phyloP scores from a whole-genome alignment of 92 coral and sea anemone genomes.

The Actinostola sp. region DNA sequence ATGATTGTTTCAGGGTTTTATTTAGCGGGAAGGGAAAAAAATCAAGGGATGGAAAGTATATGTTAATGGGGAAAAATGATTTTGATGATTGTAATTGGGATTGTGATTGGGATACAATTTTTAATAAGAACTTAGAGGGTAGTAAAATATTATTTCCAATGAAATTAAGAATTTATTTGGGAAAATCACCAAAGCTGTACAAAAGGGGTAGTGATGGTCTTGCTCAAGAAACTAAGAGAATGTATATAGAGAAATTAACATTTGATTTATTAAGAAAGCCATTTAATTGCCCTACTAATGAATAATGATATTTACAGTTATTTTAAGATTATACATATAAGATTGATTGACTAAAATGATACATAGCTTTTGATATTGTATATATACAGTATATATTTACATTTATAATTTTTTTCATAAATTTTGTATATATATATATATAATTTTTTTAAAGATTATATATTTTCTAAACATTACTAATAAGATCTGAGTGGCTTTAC shows the following conservation, averaged over 20 bases:
- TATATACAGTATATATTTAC: too few species aligned
- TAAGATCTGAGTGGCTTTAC: too few species aligned
- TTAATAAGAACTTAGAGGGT: slow-evolving; percentile 71
- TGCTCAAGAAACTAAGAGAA: slow-evolving; percentile 31
- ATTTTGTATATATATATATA: too few species aligned
- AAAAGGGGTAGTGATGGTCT: slow-evolving; percentile 14
- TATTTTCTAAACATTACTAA: too few species aligned
- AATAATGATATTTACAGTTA: too few species aligned
- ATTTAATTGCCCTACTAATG: too few species aligned
- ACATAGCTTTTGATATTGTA: too few species aligned
- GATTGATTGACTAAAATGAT: too few species aligned
- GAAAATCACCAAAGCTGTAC: slow-evolving; percentile 32
- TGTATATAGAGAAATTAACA: slow-evolving; percentile 37
- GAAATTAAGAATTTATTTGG: slow-evolving; percentile 25
- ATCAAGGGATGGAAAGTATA: slow-evolving; percentile 52
- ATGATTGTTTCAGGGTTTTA: slow-evolving; percentile 61
- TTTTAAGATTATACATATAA: too few species aligned
- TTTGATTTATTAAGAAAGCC: slow-evolving; percentile 41
- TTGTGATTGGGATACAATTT: slow-evolving; percentile 46
- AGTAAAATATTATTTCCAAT: slow-evolving; percentile 45
- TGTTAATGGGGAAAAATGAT: slow-evolving; percentile 45
- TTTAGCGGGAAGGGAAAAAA: slow-evolving; percentile 52
- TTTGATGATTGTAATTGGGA: slow-evolving; percentile 41
- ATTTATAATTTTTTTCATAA: too few species aligned
- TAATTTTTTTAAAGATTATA: too few species aligned